These are phyloP conservation scores for Trachurus trachurus DNA, from an alignment of 2,797 vertebrate species.

Conservation along the genomic window DNA sequence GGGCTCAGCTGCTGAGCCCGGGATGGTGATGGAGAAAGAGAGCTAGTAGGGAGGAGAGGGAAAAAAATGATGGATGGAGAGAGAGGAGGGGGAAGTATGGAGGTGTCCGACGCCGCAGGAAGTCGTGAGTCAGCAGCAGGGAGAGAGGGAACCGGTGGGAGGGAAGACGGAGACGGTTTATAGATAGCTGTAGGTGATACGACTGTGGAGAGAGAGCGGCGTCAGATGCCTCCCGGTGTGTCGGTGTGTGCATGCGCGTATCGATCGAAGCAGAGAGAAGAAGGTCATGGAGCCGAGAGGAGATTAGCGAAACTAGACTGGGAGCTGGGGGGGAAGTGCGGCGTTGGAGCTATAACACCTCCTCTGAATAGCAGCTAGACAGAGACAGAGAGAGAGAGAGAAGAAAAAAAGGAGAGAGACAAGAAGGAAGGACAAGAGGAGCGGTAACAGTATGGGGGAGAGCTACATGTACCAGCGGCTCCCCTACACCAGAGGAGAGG, in stretches of 20 bases:
- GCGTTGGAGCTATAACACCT: slow-evolving; percentile 54
- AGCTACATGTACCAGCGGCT: slow-evolving; percentile 82
- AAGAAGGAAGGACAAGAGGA: slow-evolving; percentile 52
- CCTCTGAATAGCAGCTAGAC: slow-evolving; percentile 56
- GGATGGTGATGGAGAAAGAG: slow-evolving; percentile 43
- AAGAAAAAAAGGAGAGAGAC: slow-evolving; percentile 6
- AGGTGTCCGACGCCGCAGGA: slow-evolving; percentile 58
- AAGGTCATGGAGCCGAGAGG: slow-evolving; percentile 73
- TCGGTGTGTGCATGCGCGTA: slow-evolving; percentile 45
- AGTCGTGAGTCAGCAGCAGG: slow-evolving; percentile 77
- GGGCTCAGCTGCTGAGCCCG: slow-evolving; percentile 59
- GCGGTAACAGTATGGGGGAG: slow-evolving; percentile 76
- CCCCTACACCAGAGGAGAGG: slow-evolving; percentile 76
- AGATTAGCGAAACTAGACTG: slow-evolving; percentile 61
- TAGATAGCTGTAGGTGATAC: slow-evolving; percentile 67
- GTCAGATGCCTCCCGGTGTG: slow-evolving; percentile 51
- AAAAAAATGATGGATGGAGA: slow-evolving; percentile 27
- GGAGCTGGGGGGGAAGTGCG: neutral
- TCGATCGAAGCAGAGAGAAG: slow-evolving; percentile 61
- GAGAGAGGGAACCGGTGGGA: slow-evolving; percentile 56
- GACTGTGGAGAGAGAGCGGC: slow-evolving; percentile 38
- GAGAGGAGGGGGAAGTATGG: slow-evolving; percentile 41
- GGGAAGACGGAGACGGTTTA: slow-evolving; percentile 50
- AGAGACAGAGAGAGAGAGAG: slow-evolving; percentile 14
- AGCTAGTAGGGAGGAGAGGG: neutral